These are phyloP conservation scores for Barypeithes pellucidus DNA, from an alignment of 2,888 invertebrate species.

Conservation along the genomic window DNA sequence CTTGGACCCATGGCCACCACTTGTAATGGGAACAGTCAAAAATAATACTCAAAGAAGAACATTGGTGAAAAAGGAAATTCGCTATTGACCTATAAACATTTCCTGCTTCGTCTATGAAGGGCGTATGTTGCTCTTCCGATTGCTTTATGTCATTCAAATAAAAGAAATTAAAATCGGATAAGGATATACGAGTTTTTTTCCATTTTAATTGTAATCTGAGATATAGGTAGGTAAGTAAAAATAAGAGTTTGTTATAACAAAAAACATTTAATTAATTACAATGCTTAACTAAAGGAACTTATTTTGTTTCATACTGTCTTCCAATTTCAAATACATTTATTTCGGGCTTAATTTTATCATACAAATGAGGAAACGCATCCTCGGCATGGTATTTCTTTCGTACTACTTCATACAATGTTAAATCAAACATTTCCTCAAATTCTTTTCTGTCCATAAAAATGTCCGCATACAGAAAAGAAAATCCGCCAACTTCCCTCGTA, in stretches of 20 bases:
- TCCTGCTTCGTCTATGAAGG: no score
- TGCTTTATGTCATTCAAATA: no score
- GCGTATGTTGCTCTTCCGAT: no score
- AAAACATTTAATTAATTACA: not conserved
- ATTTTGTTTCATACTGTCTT: conserved; percentile 57
- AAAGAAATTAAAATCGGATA: no score
- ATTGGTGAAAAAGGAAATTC: no score
- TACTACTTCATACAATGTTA: conserved; percentile 76
- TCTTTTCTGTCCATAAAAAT: conserved; percentile 79
- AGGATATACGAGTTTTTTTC: no score
- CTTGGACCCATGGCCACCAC: no score
- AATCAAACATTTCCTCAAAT: conserved; percentile 81
- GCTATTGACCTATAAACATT: no score
- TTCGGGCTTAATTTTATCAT: conserved; percentile 80
- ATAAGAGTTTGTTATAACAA: not conserved
- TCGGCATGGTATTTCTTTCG: conserved; percentile 75
- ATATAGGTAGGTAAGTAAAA: no score
- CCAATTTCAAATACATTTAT: conserved; percentile 78
- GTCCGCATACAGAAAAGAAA: conserved; percentile 81
- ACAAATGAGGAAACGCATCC: conserved; percentile 78
- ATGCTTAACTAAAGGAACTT: conserved; percentile 13
- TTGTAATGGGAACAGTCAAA: no score
- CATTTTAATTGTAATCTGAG: no score
- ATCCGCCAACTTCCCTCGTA: conserved; percentile 79
- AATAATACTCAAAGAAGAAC: no score